Evolutionary conservation across 2,888 invertebrate species (phyloP), one percentile per base, ranked within the genome.

Genomic region (Barypeithes pellucidus): DNA sequence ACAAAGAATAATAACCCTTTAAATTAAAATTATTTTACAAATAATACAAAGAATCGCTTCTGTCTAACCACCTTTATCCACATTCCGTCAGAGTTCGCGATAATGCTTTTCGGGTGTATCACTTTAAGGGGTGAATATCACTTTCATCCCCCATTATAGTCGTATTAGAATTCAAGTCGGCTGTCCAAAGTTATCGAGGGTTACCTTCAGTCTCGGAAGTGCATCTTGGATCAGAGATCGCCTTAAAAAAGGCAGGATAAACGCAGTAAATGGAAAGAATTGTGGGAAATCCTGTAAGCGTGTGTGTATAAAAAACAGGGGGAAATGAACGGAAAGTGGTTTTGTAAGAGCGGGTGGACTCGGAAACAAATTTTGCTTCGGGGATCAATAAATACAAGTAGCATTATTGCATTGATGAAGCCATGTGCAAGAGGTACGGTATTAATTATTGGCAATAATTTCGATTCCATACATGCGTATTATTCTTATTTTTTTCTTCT

Each of bases 81-180:
- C 12, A 41, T 60, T 39, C 41, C 60, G 12, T n/a, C 41, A 41
- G 12, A 60, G 66, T 52, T 52, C 39, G 22, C n/a, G 66, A 22
- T 67, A 67, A 67, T 67, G 67, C 43, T 67, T 67, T 67, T 57
- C 67, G 24, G 57, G 57, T 61, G 54, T 67, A 67, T 54, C 67
- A 59, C 43, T 67, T 59, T 29, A 67, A 62, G 43, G 57, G 54
- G 57, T 29, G 67, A 67, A 67, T 67, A 67, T 67, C 67, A 67
- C 67, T 67, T 67, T 67, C 67, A 22, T 43, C 45, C 41, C 54
- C 67, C 45, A 67, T 67, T 67, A 57, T 39, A 22, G 57, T 18
- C 57, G 24, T 57, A 67, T 67, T 67, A 43, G 57, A 57, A 67
- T 67, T 67, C 67, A 57, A 43, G 67, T 43, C 67, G 24, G 61